These are phyloP conservation scores for Cottus gobio DNA, from an alignment of 2,113 vertebrate species.

Conservation along the genomic window DNA sequence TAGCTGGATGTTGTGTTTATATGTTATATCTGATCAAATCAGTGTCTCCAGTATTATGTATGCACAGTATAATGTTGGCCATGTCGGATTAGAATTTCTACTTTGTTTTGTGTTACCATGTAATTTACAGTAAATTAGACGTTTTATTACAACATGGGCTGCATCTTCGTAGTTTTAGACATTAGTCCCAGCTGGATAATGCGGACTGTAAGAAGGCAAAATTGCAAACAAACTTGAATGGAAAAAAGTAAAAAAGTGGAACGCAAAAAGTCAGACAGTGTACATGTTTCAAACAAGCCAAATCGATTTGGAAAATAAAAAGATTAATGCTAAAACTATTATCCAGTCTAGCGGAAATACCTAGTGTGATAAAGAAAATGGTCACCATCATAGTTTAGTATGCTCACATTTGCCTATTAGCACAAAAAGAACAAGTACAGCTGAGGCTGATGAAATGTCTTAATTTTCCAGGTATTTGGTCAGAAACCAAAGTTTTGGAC, in stretches of 20 bases:
- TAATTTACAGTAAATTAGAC: neutral
- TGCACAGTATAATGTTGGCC: neutral
- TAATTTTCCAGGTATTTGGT: neutral
- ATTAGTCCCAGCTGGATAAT: neutral
- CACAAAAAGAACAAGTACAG: neutral
- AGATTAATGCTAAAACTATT: neutral
- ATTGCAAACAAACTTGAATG: neutral
- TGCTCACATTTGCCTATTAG: neutral
- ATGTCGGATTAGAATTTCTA: neutral
- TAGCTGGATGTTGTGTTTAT: conserved; percentile 18
- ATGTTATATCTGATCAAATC: neutral
- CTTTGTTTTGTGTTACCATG: neutral
- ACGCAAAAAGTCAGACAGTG: neutral
- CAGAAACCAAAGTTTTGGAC: neutral
- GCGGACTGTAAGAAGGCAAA: neutral
- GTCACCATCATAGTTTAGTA: neutral
- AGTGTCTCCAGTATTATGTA: neutral
- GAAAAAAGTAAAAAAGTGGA: too few relatives aligned
- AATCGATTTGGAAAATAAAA: neutral
- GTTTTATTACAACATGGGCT: neutral
- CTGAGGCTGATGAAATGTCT: neutral
- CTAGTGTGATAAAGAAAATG: neutral
- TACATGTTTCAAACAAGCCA: neutral
- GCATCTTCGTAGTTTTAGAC: neutral
- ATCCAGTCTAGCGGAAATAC: neutral